Conservation (phyloP, 2,888 invertebrate species). For the Rhopalosiphum nymphaeae region DNA sequence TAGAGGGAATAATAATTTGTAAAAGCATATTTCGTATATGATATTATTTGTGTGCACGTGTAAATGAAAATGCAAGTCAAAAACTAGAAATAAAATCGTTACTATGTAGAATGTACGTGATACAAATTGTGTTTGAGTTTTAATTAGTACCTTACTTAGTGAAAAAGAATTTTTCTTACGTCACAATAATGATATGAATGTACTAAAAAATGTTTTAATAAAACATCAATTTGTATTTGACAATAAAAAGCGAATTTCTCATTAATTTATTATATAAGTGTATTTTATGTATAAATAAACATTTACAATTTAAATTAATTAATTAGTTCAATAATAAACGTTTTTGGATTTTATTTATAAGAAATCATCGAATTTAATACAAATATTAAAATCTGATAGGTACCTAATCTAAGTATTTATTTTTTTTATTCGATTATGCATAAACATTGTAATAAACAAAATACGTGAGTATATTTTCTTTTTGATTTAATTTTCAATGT, state of each 20-base stretch:
- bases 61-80: neutral
- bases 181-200: neutral
- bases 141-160: constrained; percentile 16
- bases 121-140: constrained; percentile 19
- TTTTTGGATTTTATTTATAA: neutral
- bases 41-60: neutral
- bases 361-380: neutral
- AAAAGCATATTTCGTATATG: neutral
- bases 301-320: neutral
- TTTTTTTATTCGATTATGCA: neutral
- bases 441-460: neutral
- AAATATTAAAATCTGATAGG: neutral
- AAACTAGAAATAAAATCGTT: constrained; percentile 37
- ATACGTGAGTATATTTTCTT: neutral
- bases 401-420: neutral
- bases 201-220: neutral
- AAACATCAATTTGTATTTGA: neutral
- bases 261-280: neutral
- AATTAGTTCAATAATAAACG: neutral
- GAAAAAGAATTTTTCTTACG: neutral
- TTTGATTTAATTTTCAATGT: neutral
- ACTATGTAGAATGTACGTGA: neutral
- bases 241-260: neutral
- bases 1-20: constrained; percentile 11
- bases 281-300: neutral